Evolutionary conservation across 2,113 vertebrate genomes (phyloP).

Genomic region (Salvelinus namaycush): DNA sequence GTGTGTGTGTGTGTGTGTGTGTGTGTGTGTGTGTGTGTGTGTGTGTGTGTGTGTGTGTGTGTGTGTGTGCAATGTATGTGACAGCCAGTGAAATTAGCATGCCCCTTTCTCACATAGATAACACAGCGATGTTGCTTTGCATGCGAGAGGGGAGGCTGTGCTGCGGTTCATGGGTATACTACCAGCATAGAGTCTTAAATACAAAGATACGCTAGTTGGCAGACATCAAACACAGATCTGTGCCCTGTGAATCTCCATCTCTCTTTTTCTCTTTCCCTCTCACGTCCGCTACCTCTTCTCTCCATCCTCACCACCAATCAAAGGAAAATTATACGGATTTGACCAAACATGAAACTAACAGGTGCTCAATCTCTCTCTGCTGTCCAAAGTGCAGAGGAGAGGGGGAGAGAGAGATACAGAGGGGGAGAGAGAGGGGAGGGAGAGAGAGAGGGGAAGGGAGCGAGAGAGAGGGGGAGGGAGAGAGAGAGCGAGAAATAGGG

Average conservation of each 20-base stretch:
- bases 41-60: neutral
- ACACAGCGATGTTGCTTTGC: neutral
- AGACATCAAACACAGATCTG: neutral
- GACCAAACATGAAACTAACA: too few species aligned
- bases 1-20: neutral
- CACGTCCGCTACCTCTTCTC: neutral
- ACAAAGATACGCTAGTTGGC: neutral
- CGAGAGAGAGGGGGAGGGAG: too few species aligned
- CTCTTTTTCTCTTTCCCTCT: neutral
- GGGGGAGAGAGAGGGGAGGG: too few species aligned
- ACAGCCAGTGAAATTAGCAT: neutral
- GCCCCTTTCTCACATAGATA: neutral
- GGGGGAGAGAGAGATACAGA: too few species aligned
- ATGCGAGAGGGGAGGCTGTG: slow-evolving; percentile 8
- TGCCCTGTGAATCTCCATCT: neutral
- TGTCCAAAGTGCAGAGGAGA: too few species aligned
- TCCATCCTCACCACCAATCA: neutral
- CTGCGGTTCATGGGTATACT: neutral
- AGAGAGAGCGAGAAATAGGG: too few species aligned
- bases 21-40: slow-evolving; percentile 1
- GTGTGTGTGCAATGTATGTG: neutral
- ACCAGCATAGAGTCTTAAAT: neutral
- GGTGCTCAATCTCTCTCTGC: neutral
- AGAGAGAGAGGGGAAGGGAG: too few species aligned
- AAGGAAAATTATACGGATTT: too few species aligned